These are phyloP conservation scores for Somateria mollissima DNA, from an alignment of 2,797 vertebrate species.

Conservation along the genomic window DNA sequence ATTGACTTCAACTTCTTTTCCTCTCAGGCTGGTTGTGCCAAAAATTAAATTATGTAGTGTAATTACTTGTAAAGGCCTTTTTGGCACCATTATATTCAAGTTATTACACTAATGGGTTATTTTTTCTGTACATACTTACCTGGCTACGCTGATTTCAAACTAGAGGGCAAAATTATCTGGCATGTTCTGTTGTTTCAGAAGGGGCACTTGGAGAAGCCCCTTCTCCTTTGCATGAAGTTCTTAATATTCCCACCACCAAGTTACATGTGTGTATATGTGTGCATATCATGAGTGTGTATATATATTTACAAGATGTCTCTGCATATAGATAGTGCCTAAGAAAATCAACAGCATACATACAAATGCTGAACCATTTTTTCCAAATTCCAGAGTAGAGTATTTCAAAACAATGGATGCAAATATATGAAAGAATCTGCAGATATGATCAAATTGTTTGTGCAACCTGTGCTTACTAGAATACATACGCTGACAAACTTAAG, in stretches of 20 bases:
- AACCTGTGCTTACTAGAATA: neutral
- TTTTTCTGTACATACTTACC: neutral
- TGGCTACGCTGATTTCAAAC: neutral
- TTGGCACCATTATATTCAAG: neutral
- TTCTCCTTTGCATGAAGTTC: neutral
- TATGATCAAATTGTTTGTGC: neutral
- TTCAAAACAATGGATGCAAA: neutral
- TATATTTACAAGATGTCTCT: neutral
- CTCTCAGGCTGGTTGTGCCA: neutral
- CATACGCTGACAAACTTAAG: neutral
- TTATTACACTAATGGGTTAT: neutral
- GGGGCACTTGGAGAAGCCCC: neutral
- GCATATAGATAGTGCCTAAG: neutral
- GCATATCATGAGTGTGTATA: accelerated
- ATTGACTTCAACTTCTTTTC: neutral
- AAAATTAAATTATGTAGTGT: neutral
- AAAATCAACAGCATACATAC: neutral
- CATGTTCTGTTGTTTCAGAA: neutral
- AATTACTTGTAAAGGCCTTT: conserved; percentile 15
- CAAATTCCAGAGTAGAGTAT: neutral
- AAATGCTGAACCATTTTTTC: neutral
- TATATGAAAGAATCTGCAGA: neutral
- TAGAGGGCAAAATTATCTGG: neutral
- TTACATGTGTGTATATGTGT: accelerated
- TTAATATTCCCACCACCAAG: neutral